Conservation (phyloP, 2,888 invertebrate species). For the Leptothorax acervorum region DNA sequence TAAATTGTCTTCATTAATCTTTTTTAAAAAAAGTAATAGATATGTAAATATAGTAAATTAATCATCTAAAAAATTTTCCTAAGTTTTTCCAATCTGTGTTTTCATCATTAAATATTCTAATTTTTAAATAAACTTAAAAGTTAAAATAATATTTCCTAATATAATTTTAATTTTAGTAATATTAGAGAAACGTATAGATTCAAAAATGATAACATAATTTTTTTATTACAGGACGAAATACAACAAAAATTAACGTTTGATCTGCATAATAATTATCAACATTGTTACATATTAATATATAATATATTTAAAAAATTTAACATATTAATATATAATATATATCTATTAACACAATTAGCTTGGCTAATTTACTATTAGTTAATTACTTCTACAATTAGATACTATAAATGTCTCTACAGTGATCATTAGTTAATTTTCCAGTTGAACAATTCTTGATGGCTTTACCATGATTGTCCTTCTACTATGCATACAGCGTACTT, state of each 20-base stretch:
- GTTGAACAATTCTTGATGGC: not conserved
- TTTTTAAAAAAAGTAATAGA: not conserved
- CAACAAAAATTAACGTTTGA: not conserved
- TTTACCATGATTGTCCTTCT: not conserved
- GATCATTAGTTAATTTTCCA: not conserved
- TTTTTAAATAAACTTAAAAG: not conserved
- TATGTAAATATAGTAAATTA: not conserved
- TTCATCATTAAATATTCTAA: not conserved
- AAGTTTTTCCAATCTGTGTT: not conserved
- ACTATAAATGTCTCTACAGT: not conserved
- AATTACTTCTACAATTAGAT: conserved; percentile 12
- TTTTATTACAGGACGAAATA: not conserved
- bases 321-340: not conserved
- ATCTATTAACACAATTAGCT: not conserved
- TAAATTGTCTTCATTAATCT: not conserved
- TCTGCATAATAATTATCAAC: not conserved
- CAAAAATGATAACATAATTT: not conserved
- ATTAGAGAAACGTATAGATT: not conserved
- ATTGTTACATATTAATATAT: not conserved
- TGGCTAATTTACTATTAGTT: not conserved
- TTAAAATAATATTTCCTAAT: not conserved
- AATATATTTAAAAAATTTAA: not conserved
- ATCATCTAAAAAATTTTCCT: not conserved
- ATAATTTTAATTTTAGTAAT: not conserved
- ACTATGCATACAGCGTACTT: not conserved